Evolutionary conservation across 2,113 vertebrate genomes (phyloP), one percentile per base, ranked within the genome.

Genomic region (Istiophorus platypterus): DNA sequence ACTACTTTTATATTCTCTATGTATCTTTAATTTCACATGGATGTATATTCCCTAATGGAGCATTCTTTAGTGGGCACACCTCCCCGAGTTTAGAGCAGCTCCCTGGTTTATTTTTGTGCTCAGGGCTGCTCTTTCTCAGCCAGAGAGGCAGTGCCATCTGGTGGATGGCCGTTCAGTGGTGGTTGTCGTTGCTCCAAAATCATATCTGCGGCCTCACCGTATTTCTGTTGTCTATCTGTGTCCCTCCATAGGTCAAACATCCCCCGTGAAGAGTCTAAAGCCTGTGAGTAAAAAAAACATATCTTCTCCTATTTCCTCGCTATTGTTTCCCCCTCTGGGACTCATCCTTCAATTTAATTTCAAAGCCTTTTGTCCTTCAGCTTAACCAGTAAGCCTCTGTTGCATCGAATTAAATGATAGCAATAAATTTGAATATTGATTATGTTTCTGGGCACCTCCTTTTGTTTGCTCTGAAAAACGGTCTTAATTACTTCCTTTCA

Each of bases 261-360:
- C 98, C 81, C 98, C 98, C 77, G 95, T 97, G 82, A 99, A 99
- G 96, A 94, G 95, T 92, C 83, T 96, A 73, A 99, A 97, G 96
- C 96, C 95, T 91, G 97, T 99, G 93, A 99, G 97, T 98, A 80
- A 63, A 87, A 80, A 63, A 87, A 84, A 39, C 54, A 54, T 74
- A 57, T 76, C 59, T 85, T 67, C 64, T 61, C 66, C 47, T 65
- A 17, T 85, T 87, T 68, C 57, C 51, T 52, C 51, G 11, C 41
- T 45, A 78, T 84, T 67, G 51, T 73, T 47, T 64, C 64, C 71
- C 81, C 81, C 14, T 1, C 7, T 6, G 81, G 70, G 76, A 73
- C 57, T 82, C 66, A 78, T 78, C 75, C 80, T 26, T 66, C 74
- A 64, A 85, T 88, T 89, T 89, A 63, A 88, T 90, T 90, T 82